Conservation (phyloP, 2,113 vertebrate genomes). For the Rhipidura dahli region DNA sequence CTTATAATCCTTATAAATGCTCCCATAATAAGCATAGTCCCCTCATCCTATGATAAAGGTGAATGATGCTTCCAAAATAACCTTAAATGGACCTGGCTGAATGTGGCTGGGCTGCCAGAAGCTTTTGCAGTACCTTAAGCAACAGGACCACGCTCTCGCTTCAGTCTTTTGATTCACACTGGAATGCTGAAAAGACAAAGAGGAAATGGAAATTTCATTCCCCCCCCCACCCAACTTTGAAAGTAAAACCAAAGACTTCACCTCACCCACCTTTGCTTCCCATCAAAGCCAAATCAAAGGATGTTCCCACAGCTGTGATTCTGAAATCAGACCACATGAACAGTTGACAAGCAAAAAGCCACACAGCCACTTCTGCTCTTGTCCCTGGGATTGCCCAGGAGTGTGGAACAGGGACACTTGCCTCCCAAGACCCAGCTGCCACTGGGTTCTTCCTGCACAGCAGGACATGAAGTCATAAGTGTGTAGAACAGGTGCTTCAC, state of each 20-base stretch:
- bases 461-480: background rate
- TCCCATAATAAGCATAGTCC: background rate
- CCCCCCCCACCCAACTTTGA: background rate
- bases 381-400: background rate
- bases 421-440: background rate
- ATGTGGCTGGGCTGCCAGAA: background rate
- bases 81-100: background rate
- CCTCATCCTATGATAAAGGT: background rate
- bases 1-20: background rate
- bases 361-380: background rate
- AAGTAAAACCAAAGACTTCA: background rate
- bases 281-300: background rate
- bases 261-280: background rate
- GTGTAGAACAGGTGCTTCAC: background rate
- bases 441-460: fast-evolving
- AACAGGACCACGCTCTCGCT: background rate
- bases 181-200: background rate
- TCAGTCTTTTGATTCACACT: background rate
- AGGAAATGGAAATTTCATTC: background rate
- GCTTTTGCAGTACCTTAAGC: background rate
- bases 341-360: background rate
- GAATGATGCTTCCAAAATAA: background rate
- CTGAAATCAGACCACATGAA: background rate
- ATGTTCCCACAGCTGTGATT: background rate
- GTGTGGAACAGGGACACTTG: background rate